Evolutionary conservation across 2,888 invertebrate species (phyloP).

Genomic region (Liposcelis brunnea): DNA sequence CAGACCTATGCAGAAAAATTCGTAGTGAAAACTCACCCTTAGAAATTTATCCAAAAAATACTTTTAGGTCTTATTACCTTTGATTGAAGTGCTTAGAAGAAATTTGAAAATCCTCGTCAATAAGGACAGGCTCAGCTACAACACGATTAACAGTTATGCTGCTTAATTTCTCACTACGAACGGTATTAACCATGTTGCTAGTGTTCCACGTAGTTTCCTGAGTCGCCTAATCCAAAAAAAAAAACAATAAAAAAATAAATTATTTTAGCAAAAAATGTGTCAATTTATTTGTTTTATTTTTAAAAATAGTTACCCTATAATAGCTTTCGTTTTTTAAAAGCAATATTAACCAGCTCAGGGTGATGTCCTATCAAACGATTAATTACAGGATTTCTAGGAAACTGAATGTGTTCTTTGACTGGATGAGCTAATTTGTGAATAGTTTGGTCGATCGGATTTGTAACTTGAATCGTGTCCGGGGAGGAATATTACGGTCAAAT

Average conservation of each 20-base stretch:
- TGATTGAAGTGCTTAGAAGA: constrained; percentile 12
- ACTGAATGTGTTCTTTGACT: constrained; percentile 24
- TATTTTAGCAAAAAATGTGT: no score
- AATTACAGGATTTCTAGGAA: constrained; percentile 64
- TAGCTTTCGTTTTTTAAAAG: constrained; percentile 79
- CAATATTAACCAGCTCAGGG: constrained; percentile 25
- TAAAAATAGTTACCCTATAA: constrained; percentile 47
- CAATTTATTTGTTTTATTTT: no score
- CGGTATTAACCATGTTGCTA: constrained; percentile 26
- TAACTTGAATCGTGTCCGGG: constrained; percentile 21
- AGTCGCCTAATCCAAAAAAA: constrained; percentile 29
- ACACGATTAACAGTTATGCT: constrained; percentile 38
- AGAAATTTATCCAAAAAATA: no score
- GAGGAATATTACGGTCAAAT: constrained; percentile 34
- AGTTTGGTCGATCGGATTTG: constrained; percentile 18
- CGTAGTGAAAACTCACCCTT: no score
- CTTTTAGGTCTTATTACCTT: background rate
- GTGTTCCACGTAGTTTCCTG: constrained; percentile 36
- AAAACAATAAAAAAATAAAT: no score
- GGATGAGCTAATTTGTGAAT: constrained; percentile 40
- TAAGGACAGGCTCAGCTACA: constrained; percentile 40
- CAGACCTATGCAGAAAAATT: no score
- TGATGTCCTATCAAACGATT: constrained; percentile 61
- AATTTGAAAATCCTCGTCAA: constrained; percentile 41
- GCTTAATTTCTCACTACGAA: constrained; percentile 25